A percentile compares a stretch with the other conserved stretches of the same genome.
phyloP scores from a whole-genome alignment of 2,113 vertebrate species.

The Bolborhynchus lineola region DNA sequence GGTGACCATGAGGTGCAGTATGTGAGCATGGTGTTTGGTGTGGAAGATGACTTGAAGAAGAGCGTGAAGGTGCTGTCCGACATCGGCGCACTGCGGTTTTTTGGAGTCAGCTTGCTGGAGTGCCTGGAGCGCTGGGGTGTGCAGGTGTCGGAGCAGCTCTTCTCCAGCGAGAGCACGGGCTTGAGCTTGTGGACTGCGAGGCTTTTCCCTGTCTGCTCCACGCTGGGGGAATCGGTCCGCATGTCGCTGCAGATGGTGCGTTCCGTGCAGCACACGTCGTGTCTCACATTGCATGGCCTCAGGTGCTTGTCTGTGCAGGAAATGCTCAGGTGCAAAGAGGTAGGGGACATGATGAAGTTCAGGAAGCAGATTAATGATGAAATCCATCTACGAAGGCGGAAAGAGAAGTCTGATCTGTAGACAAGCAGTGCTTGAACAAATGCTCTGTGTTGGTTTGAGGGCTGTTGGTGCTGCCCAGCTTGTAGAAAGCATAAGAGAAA shows the following conservation, averaged over 20 bases:
- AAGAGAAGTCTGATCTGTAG: conserved; percentile 25
- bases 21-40: conserved; percentile 81
- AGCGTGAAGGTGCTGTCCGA: conserved; percentile 65
- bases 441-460: not conserved
- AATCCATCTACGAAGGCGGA: conserved; percentile 60
- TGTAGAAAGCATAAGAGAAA: not conserved
- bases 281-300: conserved; percentile 48
- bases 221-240: conserved; percentile 75
- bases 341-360: conserved; percentile 85
- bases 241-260: conserved; percentile 80
- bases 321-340: conserved; percentile 82
- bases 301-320: conserved; percentile 84
- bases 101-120: conserved; percentile 71
- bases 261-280: conserved; percentile 60
- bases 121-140: conserved; percentile 82
- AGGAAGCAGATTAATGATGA: conserved; percentile 80
- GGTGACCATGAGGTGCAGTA: conserved; percentile 56
- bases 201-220: conserved; percentile 84
- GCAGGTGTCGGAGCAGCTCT: conserved; percentile 67
- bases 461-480: not conserved
- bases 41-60: conserved; percentile 83
- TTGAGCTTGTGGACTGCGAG: conserved; percentile 86
- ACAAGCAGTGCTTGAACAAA: not conserved
- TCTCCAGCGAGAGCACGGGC: conserved; percentile 68
- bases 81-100: conserved; percentile 69